Evolutionary conservation across 2,113 vertebrate species (phyloP).

Genomic region (Otis tarda): DNA sequence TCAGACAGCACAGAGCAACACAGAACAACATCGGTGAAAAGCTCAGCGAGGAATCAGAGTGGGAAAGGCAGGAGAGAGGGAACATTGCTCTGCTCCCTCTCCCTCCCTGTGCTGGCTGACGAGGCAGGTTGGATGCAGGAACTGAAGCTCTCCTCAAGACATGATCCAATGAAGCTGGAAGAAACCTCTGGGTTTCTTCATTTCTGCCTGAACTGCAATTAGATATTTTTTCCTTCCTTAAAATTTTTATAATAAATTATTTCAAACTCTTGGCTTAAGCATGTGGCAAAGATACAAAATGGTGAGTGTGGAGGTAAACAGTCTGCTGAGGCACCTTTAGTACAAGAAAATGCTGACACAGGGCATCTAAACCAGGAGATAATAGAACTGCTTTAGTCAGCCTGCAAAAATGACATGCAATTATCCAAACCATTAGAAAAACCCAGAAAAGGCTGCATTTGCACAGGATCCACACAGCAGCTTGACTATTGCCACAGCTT

Average conservation of each 20-base stretch:
- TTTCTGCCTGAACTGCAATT: neutral
- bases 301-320: neutral
- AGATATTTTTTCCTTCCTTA: neutral
- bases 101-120: neutral
- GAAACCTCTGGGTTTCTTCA: neutral
- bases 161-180: neutral
- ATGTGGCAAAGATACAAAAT: neutral
- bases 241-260: neutral
- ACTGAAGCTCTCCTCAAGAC: neutral
- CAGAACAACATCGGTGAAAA: neutral
- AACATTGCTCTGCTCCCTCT: accelerated
- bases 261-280: neutral
- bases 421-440: conserved; percentile 40
- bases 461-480: neutral
- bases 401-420: conserved; percentile 14
- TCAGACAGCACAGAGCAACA: neutral
- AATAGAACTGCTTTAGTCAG: conserved; percentile 8
- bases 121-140: neutral
- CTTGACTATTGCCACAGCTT: neutral
- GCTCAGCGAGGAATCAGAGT: neutral
- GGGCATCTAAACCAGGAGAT: neutral
- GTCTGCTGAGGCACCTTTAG: neutral
- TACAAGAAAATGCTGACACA: neutral
- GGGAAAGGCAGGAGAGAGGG: neutral
- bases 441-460: neutral